Percentiles rank a stretch among this genome's conserved stretches.
Evolutionary conservation across 1,140 invertebrate genomes (phyloP).

Genomic region (Leptopilina boulardi): DNA sequence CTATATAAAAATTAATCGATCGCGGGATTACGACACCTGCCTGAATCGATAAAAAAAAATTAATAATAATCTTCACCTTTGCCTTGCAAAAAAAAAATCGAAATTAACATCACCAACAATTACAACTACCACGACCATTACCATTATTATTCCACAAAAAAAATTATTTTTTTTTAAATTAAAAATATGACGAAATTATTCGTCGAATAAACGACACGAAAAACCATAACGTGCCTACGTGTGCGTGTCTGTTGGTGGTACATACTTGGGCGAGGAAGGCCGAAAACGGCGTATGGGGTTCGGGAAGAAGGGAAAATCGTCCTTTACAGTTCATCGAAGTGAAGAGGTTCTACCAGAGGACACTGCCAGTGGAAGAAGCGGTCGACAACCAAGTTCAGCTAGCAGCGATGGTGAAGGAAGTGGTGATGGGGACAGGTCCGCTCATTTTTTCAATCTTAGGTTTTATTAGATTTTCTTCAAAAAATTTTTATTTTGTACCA

Average conservation of each 20-base stretch:
- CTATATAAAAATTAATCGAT: slow-evolving; percentile 56
- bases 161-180: slow-evolving; percentile 29
- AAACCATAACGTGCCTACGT: slow-evolving; percentile 72
- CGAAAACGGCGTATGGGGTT: slow-evolving; percentile 96
- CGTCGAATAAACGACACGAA: slow-evolving; percentile 57
- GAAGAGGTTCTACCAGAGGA: slow-evolving; percentile 95
- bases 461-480: slow-evolving; percentile 20
- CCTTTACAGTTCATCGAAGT: slow-evolving; percentile 96
- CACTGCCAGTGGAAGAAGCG: slow-evolving; percentile 81
- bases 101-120: slow-evolving; percentile 40
- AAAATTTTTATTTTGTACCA: slow-evolving; percentile 11
- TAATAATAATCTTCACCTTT: slow-evolving; percentile 39
- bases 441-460: slow-evolving; percentile 46
- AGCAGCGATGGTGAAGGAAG: slow-evolving; percentile 94
- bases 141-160: slow-evolving; percentile 43
- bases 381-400: slow-evolving; percentile 90
- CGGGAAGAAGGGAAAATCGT: slow-evolving; percentile 94
- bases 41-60: slow-evolving; percentile 51
- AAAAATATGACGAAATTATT: slow-evolving; percentile 53
- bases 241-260: slow-evolving; percentile 74
- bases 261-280: slow-evolving; percentile 81
- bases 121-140: slow-evolving; percentile 33
- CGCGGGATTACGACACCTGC: slow-evolving; percentile 64
- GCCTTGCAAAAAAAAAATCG: slow-evolving; percentile 43
- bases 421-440: slow-evolving; percentile 88